Base-by-base conservation (phyloP, 2,888 invertebrate species). In the Eilema depressum region DNA sequence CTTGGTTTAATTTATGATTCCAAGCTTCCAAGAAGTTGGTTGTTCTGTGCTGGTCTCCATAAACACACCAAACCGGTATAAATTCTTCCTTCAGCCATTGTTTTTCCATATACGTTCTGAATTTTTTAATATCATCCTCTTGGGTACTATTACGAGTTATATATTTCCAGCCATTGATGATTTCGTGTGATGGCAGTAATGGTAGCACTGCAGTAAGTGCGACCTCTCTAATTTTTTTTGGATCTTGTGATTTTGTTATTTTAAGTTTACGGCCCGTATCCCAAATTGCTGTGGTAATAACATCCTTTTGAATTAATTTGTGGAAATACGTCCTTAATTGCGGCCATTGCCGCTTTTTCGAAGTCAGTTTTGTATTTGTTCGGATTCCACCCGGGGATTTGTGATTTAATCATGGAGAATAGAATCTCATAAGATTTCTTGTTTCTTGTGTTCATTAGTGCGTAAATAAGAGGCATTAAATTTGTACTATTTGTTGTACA, bases 141-240 rank as follows among this genome's bases (percentile, higher is more conserved):
- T n/a, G 20, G n/a, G 53, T n/a, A 20, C 10, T 56, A n/a, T n/a
- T n/a, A 56, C n/a, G 53, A n/a, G 53, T 53, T 17, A 53, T 53
- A 53, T 53, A 53, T 53, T 53, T 53, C 53, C 53, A 53, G 20
- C 53, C 53, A 53, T 53, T 53, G 20, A 53, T 53, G n/a, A 53
- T 53, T 53, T 71, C 69, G 28, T 37, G 23, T 57, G 59, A 14
- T 47, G 74, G 69, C 59, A 71, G 63, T 61, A 74, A 62, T 33
- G 71, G 69, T n/a, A 70, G 59, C 23, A 70, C 70, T 63, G 70
- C 74, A 25, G 60, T 70, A n/a, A 70, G 63, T 53, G 68, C 69
- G 28, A 74, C 69, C 53, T 66, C 60, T 37, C 69, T 62, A 59
- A 17, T 70, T 62, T 70, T 70, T 14, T 56, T 70, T 62, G 30